These are phyloP conservation scores for Acrobasis consociella DNA, from an alignment of 2,888 invertebrate genomes.

Conservation along the genomic window DNA sequence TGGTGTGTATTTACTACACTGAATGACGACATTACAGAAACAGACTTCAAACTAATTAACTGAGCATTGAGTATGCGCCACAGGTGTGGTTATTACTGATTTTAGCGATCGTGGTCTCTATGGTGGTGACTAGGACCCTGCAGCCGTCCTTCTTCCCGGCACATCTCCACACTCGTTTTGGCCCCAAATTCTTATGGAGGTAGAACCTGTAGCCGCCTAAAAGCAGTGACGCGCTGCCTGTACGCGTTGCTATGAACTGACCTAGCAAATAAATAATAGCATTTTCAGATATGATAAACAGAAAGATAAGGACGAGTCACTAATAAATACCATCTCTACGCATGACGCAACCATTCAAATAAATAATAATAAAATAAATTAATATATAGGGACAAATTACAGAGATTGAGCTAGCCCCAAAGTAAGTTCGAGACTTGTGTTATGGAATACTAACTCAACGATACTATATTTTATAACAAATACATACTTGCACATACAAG, in stretches of 20 bases:
- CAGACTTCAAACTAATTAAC: not conserved
- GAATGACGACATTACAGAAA: not conserved
- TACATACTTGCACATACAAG: too few species aligned
- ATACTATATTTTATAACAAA: too few species aligned
- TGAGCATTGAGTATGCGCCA: not conserved
- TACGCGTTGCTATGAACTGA: slow-evolving; percentile 2
- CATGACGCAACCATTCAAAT: too few species aligned
- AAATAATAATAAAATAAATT: too few species aligned
- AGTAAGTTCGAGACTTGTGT: too few species aligned
- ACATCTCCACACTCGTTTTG: slow-evolving; percentile 10
- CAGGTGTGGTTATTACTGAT: not conserved
- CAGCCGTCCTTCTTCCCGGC: slow-evolving; percentile 10
- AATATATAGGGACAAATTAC: too few species aligned
- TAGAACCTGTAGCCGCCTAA: slow-evolving; percentile 6
- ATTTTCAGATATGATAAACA: too few species aligned
- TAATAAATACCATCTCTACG: too few species aligned
- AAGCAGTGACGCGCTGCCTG: slow-evolving; percentile 2
- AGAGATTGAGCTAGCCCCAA: too few species aligned
- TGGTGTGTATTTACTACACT: not conserved
- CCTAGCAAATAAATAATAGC: not conserved
- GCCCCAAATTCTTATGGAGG: not conserved
- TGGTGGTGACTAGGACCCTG: not conserved
- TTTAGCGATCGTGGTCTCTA: not conserved
- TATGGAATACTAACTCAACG: too few species aligned
- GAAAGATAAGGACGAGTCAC: too few species aligned